Evolutionary conservation across 2,888 invertebrate species (phyloP), one percentile per base, ranked within the genome.

Genomic region (Drosophila greeni): DNA sequence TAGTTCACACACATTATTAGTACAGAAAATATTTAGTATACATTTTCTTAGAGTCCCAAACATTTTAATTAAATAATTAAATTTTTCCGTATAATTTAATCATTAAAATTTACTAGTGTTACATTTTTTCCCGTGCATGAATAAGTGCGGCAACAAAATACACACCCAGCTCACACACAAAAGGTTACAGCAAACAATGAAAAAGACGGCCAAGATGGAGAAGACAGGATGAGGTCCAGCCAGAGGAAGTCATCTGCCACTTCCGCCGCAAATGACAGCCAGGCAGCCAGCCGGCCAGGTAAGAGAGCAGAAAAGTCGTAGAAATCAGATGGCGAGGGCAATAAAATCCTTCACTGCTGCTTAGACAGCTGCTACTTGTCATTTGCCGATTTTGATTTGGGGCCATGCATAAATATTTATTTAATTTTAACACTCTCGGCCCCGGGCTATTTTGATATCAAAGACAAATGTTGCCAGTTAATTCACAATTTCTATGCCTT

Each of bases 321-420:
- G 18, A 39, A 34, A 45, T 45, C 55, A 42, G 29, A 34, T 48
- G 34, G 31, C 23, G 12, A 12, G n/a, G 23, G 55, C 66, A 66
- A 66, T 48, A 58, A 66, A 34, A 48, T 39, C 37, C 33, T n/a
- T n/a, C 20, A 34, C n/a, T 37, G 55, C n/a, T 39, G 39, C 69
- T 69, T 40, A 52, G 66, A 60, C 68, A 69, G 51, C 70, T 68
- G 60, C 45, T 69, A 47, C 55, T 68, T 55, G 61, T 59, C 48
- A 58, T 24, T 64, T 33, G 33, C 48, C 65, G 67, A 69, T 67
- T 79, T 77, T 83, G 81, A 83, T 83, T 75, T 77, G 64, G 81
- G 79, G 75, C 81, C 48, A 52, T 42, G 47, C 40, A 68, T 64
- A 76, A 82, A 82, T 77, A 79, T 79, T 76, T 79, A 82, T 80